Evolutionary conservation across 2,797 vertebrate species (phyloP).

Genomic region (Dallia pectoralis): DNA sequence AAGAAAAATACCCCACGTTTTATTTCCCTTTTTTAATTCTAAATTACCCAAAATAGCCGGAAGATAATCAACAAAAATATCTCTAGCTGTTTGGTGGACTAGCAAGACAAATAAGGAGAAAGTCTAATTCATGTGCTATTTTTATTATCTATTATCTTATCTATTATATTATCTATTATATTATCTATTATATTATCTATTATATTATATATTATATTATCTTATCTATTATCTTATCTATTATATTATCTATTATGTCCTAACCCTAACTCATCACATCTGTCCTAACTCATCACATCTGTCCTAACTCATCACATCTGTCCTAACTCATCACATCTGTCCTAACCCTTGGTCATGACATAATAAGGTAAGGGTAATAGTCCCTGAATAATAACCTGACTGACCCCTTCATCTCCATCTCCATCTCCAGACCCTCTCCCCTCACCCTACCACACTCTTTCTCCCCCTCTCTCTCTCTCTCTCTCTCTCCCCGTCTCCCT

Average conservation of each 20-base stretch:
- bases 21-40: conserved; percentile 59
- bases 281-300: too few species aligned
- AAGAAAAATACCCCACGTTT: conserved; percentile 48
- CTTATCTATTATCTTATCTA: too few species aligned
- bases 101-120: not conserved
- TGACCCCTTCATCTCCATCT: conserved; percentile 57
- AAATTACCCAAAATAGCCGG: conserved; percentile 40
- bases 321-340: too few species aligned
- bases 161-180: not conserved
- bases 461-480: conserved; percentile 43
- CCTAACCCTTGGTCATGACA: too few species aligned
- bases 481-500: conserved; percentile 39
- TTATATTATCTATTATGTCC: too few species aligned
- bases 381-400: conserved; percentile 83
- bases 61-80: not conserved
- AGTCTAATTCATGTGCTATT: not conserved
- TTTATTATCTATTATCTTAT: not conserved
- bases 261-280: too few species aligned
- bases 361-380: too few species aligned
- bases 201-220: too few species aligned
- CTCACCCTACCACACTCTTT: too few species aligned
- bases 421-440: conserved; percentile 37
- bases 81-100: not conserved
- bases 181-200: too few species aligned
- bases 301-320: too few species aligned